Conservation (phyloP, 2,113 vertebrate species). For the Otis tarda region DNA sequence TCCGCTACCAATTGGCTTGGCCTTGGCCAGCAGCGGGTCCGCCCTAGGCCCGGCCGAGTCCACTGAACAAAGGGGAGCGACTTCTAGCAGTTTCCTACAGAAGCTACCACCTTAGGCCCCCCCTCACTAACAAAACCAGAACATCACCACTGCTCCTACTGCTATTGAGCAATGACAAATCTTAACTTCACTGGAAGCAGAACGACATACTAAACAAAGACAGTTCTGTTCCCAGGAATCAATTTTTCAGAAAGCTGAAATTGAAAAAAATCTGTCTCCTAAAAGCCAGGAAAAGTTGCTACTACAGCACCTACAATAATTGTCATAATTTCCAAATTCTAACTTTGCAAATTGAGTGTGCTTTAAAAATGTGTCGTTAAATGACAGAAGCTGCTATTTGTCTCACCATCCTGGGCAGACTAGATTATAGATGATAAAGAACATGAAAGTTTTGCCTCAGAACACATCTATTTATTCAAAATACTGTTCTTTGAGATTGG, state of each 20-base stretch:
- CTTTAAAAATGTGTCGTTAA: not conserved
- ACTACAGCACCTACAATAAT: not conserved
- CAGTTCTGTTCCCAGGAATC: not conserved
- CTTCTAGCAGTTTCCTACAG: no score
- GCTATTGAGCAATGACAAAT: not conserved
- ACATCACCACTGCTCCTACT: not conserved
- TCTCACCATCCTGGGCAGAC: not conserved
- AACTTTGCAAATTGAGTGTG: not conserved
- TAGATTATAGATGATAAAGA: not conserved
- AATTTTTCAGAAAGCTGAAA: not conserved
- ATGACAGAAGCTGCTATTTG: not conserved
- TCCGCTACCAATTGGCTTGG: no score
- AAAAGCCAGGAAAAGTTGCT: not conserved
- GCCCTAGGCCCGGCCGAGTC: no score
- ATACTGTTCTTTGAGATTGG: not conserved
- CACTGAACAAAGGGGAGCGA: no score
- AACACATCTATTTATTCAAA: slow-evolving; percentile 12
- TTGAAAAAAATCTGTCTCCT: not conserved
- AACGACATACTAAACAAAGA: not conserved
- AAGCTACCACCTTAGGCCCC: no score
- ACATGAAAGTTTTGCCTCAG: not conserved
- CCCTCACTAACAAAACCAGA: no score
- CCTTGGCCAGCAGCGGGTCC: no score
- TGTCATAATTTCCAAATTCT: not conserved
- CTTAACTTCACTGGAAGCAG: not conserved